phyloP scores from a whole-genome alignment of 1,140 invertebrate species.

The Magallana angulata region DNA sequence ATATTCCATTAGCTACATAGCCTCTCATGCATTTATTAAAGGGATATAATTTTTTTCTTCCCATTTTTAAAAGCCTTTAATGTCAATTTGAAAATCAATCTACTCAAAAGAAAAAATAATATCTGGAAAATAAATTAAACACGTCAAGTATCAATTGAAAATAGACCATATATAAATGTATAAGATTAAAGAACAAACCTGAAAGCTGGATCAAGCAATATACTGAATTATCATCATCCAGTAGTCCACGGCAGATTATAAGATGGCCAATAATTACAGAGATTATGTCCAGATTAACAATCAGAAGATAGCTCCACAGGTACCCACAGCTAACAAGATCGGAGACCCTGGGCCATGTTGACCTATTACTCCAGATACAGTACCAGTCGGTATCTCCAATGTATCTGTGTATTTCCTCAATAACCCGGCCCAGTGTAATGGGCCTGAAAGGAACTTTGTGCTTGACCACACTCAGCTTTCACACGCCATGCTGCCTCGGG shows the following conservation, averaged over 20 bases:
- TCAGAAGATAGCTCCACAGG: slow-evolving; percentile 17
- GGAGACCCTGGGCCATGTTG: background rate
- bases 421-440: background rate
- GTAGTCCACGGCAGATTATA: background rate
- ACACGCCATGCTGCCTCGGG: background rate
- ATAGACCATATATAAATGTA: too few relatives aligned
- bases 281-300: slow-evolving; percentile 29
- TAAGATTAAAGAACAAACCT: too few relatives aligned
- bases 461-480: background rate
- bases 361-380: slow-evolving; percentile 13
- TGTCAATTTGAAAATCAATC: too few relatives aligned
- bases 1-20: too few relatives aligned
- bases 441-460: slow-evolving; percentile 18
- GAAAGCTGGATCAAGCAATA: too few relatives aligned
- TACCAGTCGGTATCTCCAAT: background rate
- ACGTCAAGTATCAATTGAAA: too few relatives aligned
- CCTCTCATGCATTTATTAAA: too few relatives aligned
- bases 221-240: background rate
- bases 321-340: background rate
- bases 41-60: too few relatives aligned
- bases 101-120: too few relatives aligned
- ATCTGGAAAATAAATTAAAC: too few relatives aligned
- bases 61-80: background rate
- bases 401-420: slow-evolving; percentile 24
- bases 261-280: background rate